Evolutionary conservation across 2,797 vertebrate species (phyloP).

Genomic region (Carcharodon carcharias): DNA sequence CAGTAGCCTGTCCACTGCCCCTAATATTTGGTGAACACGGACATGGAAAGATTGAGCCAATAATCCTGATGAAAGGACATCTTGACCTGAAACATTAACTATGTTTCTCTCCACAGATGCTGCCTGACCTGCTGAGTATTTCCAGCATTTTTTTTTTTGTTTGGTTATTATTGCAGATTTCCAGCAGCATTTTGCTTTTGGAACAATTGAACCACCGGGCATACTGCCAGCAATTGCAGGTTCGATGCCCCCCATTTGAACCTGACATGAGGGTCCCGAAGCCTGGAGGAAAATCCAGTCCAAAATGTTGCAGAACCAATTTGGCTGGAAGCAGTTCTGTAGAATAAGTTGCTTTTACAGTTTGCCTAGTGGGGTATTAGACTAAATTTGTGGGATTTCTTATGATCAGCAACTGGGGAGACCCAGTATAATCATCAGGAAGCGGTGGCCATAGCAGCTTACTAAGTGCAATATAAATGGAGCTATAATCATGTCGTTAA

Average conservation of each 20-base stretch:
- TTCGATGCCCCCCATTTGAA: too few species aligned
- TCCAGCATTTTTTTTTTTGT: background rate
- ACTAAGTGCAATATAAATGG: slow-evolving; percentile 8
- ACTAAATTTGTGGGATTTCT: background rate
- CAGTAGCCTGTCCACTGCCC: background rate
- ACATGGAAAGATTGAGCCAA: background rate
- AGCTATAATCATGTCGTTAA: slow-evolving; percentile 11
- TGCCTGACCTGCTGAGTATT: background rate
- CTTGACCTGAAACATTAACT: background rate
- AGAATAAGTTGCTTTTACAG: background rate
- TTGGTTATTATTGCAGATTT: background rate
- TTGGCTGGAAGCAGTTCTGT: background rate
- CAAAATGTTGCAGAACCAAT: background rate
- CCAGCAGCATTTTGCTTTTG: background rate
- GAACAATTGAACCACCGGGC: background rate
- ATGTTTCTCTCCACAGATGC: background rate
- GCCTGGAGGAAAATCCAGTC: background rate
- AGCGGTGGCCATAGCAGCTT: background rate
- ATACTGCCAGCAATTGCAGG: background rate
- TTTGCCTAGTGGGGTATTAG: too few species aligned
- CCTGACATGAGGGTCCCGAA: background rate
- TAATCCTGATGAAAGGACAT: too few species aligned
- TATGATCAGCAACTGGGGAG: background rate
- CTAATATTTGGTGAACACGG: background rate
- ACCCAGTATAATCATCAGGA: background rate